Base-by-base conservation (phyloP, 2,113 vertebrate genomes). In the Dermatemys mawii region DNA sequence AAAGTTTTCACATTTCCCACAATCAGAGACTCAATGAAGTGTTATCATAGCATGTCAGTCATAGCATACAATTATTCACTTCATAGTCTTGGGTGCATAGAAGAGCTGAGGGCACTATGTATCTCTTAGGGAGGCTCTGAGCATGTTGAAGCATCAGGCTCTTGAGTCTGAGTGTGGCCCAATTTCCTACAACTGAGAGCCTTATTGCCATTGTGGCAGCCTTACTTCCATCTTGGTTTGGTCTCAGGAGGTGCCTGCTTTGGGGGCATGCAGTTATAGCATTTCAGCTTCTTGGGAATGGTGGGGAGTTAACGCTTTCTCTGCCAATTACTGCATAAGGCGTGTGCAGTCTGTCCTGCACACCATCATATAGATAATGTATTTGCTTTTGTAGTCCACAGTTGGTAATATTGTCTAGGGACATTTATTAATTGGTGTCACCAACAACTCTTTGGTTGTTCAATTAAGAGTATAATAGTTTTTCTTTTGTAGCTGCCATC, bases 381-480 rank as follows among this genome's bases (percentile, higher is more conserved):
- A 54, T 78, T 81, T 50, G 27, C 50, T 54, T 90, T 96, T 80
- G 54, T 32, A 9, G 46, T 94, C 38, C 21, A 4, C 44, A 84
- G 48, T 82, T 55, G 83, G 29, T 87, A 90, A 73, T 81, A 83
- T 92, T 90, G 32, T 85, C 67, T 94, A 88, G 67, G 85, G 32
- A 1, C n/a, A 90, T 48, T 70, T 85, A 3, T 84, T 91, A 90
- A 83, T 95, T 96, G 78, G 13, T 81, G 26, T 81, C 70, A 87
- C n/a, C 41, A 83, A 12, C 82, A 89, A 44, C 84, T 95, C 22
- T 95, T 90, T 92, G 53, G 90, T 88, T 91, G 38, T 48, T 48
- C 48, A 83, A 6, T 88, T 93, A 89, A 1, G 6, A 87, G 53
- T 75, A 50, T 12, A 11, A 90, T 93, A 2, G 46, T 91, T 93